These are phyloP conservation scores for Ceryle rudis DNA, from an alignment of 2,797 vertebrate species.

Conservation along the genomic window DNA sequence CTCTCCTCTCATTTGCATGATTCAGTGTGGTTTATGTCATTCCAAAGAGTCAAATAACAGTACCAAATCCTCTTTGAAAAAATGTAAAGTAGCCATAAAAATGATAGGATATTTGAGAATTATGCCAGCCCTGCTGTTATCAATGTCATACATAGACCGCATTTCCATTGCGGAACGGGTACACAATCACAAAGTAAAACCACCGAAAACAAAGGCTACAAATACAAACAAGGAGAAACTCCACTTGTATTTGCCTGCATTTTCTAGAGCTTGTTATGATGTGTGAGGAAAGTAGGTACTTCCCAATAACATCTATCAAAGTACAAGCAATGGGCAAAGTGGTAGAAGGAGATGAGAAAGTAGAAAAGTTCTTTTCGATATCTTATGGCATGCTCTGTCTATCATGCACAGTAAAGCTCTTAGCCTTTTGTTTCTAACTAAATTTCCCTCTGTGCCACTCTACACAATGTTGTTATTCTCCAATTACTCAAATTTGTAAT, in stretches of 20 bases:
- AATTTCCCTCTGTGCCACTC: not conserved
- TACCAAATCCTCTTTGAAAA: not conserved
- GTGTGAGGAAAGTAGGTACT: not conserved
- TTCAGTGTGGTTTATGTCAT: not conserved
- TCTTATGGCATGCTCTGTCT: not conserved
- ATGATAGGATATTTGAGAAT: not conserved
- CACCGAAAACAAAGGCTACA: not conserved
- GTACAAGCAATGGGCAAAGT: not conserved
- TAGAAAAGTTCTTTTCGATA: not conserved
- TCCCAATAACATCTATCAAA: not conserved
- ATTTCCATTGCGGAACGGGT: not conserved
- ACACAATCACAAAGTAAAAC: not conserved
- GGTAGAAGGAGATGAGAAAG: not conserved
- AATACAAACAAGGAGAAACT: not conserved
- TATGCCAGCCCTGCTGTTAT: accelerated
- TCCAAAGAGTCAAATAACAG: not conserved
- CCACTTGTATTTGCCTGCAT: not conserved
- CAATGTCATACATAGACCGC: not conserved
- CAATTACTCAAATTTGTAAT: not conserved
- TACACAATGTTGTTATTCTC: not conserved
- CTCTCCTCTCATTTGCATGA: not conserved
- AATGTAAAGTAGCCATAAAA: not conserved
- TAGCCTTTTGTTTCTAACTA: not conserved
- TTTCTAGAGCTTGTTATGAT: not conserved
- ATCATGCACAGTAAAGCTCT: not conserved